These are phyloP conservation scores for Atta cephalotes DNA, from an alignment of 1,140 invertebrate species.

Conservation along the genomic window DNA sequence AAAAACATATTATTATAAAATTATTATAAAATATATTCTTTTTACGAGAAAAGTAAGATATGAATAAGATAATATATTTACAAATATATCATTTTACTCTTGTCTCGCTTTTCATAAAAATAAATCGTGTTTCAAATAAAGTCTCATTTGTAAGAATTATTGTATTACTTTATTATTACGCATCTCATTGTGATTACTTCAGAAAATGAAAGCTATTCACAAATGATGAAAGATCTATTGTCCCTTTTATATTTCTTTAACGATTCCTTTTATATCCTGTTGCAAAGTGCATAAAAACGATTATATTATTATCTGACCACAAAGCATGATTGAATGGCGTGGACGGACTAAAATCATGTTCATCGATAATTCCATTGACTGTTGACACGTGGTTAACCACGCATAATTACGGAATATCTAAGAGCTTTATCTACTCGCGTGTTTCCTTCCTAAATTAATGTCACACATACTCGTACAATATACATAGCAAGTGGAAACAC, in stretches of 20 bases:
- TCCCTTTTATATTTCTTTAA: slow-evolving; percentile 26
- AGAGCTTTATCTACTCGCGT: neutral
- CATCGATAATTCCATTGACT: slow-evolving; percentile 30
- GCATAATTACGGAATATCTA: slow-evolving; percentile 2
- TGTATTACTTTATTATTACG: neutral
- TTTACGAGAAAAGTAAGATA: too few species aligned
- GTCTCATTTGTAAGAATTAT: neutral
- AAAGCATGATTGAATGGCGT: slow-evolving; percentile 20
- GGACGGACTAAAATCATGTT: slow-evolving; percentile 42
- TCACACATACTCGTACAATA: neutral
- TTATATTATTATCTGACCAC: slow-evolving; percentile 22
- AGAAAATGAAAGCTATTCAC: slow-evolving; percentile 9
- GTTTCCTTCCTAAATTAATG: neutral
- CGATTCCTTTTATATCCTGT: neutral
- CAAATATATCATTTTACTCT: slow-evolving; percentile 6
- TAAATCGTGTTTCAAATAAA: neutral
- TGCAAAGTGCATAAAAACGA: neutral
- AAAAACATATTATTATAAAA: neutral
- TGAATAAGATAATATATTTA: too few species aligned
- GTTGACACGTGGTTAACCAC: slow-evolving; percentile 37
- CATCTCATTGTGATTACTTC: neutral
- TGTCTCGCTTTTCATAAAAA: neutral
- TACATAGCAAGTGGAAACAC: neutral
- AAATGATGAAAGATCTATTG: neutral
- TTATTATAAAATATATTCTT: too few species aligned